Base-by-base conservation (phyloP, 2,888 invertebrate genomes). In the Tenodera sinensis region DNA sequence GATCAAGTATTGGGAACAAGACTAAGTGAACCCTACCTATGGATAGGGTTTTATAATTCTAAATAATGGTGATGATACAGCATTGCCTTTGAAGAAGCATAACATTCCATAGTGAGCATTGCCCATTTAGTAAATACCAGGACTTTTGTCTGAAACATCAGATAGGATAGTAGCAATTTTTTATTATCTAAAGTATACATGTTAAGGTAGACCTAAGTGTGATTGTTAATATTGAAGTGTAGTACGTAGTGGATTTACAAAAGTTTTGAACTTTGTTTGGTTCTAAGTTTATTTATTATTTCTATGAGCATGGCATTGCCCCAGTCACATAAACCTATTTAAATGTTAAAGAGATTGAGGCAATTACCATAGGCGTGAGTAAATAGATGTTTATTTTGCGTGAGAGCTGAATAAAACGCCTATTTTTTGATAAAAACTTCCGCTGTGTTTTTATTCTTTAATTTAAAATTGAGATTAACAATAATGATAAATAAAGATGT, bases 371-470 rank as follows among this genome's bases (percentile, higher is more conserved):
- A 83, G 42, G 89, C 14, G 54, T 88, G 89, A 54, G n/a, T 71
- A 87, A 54, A n/a, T 87, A 87, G 54, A 47, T 86, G 89, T 89
- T 28, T 83, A 87, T 81, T 71, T 0, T 71, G 34, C 34, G 89
- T 83, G 84, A 87, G 83, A 47, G 71, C 30, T 28, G 84, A 71
- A 71, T 71, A 71, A 71, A 71, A 25, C 3, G 54, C 54, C 54
- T 20, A 71, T 71, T n/a, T 71, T 71, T 71, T 71, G 54, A 71
- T 71, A 71, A 20, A 3, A n/a, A n/a, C n/a, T n/a, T n/a, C n/a
- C n/a, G n/a, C n/a, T n/a, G n/a, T n/a, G n/a, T n/a, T n/a, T n/a
- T n/a, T n/a, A n/a, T n/a, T n/a, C n/a, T n/a, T n/a, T n/a, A n/a
- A n/a, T n/a, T n/a, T n/a, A n/a, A n/a, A n/a, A n/a, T n/a, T n/a